Conservation (phyloP, 2,888 invertebrate species). For the Conomelus anceps region DNA sequence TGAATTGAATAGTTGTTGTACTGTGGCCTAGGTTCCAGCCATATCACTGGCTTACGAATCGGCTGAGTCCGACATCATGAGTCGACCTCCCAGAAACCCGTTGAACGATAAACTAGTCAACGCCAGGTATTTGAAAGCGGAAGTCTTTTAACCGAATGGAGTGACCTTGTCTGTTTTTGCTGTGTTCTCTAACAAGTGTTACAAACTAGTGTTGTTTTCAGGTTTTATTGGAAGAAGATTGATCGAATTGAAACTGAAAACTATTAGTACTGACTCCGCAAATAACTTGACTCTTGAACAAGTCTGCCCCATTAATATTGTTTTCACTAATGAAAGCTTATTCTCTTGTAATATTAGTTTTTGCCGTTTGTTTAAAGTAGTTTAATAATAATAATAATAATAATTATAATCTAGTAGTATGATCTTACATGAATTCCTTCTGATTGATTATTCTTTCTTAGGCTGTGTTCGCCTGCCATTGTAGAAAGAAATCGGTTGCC, state of each 20-base stretch:
- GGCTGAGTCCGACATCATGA: conserved; percentile 91
- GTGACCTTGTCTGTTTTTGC: background rate
- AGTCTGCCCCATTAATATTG: background rate
- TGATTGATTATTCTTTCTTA: background rate
- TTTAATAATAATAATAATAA: too few species aligned
- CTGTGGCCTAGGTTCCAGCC: conserved; percentile 64
- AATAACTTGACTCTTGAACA: background rate
- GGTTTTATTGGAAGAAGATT: background rate
- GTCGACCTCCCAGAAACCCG: conserved; percentile 83
- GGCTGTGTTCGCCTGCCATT: background rate
- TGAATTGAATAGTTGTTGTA: background rate
- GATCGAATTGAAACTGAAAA: background rate
- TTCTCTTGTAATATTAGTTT: background rate
- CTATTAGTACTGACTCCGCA: background rate
- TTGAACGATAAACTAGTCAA: conserved; percentile 88
- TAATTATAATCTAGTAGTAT: background rate
- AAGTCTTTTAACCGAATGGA: background rate
- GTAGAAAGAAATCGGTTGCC: background rate
- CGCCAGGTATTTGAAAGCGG: conserved; percentile 63
- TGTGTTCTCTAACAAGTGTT: background rate
- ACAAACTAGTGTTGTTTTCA: background rate
- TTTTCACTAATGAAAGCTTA: background rate
- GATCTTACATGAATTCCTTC: background rate
- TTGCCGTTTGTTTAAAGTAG: background rate
- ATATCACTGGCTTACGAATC: conserved; percentile 88